Conservation (phyloP, 2,113 vertebrate species). For the Semnopithecus entellus region DNA sequence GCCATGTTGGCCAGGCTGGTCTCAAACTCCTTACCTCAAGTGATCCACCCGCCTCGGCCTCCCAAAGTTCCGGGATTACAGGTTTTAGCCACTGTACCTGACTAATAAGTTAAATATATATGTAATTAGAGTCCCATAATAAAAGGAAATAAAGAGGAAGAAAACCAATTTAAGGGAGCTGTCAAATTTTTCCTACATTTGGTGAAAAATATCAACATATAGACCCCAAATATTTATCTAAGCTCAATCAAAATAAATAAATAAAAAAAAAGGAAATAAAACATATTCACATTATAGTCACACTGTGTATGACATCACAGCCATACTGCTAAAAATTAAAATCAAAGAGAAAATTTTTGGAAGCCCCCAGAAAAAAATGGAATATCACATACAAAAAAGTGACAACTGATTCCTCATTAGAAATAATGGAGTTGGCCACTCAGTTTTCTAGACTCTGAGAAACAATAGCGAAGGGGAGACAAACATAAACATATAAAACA, state of each 20-base stretch:
- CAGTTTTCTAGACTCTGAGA: background rate
- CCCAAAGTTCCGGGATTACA: too few species aligned
- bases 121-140: background rate
- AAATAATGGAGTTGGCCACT: background rate
- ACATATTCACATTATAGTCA: background rate
- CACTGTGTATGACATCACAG: background rate
- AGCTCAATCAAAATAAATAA: background rate
- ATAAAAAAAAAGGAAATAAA: background rate
- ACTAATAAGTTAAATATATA: too few species aligned
- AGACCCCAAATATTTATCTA: background rate
- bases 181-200: background rate
- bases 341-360: background rate
- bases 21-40: too few species aligned
- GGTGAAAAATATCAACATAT: background rate
- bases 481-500: background rate
- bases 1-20: too few species aligned
- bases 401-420: background rate
- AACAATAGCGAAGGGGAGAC: background rate
- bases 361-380: background rate
- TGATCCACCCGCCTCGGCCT: rapidly evolving
- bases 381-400: background rate
- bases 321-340: background rate
- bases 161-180: background rate
- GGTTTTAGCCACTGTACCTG: too few species aligned
- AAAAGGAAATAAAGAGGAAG: background rate